These are phyloP conservation scores for Microcaecilia unicolor DNA, from an alignment of 2,797 vertebrate genomes.

Conservation along the genomic window DNA sequence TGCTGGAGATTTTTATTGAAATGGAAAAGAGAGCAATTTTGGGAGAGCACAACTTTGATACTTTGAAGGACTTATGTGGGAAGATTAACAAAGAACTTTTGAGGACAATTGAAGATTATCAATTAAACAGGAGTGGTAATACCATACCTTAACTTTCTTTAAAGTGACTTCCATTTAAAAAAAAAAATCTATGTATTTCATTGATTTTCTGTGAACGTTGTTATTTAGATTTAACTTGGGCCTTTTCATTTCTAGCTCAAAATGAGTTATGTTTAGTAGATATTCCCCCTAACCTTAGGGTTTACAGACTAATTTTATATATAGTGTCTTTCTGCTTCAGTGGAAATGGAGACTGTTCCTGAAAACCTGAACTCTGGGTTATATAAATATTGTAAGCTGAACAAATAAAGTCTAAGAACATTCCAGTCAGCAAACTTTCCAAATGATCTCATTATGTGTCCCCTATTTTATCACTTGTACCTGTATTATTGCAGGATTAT, in stretches of 20 bases:
- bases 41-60: conserved; percentile 21
- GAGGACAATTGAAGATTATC: conserved; percentile 34
- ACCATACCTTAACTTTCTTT: background rate
- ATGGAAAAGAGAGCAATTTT: conserved; percentile 54
- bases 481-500: no score
- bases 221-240: no score
- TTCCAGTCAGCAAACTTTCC: no score
- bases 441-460: no score
- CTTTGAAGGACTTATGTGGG: conserved; percentile 34
- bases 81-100: conserved; percentile 34
- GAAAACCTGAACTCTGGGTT: no score
- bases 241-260: no score
- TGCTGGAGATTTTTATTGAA: conserved; percentile 46
- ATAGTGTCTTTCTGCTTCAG: conserved; percentile 21
- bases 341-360: conserved; percentile 11
- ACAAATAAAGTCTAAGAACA: no score
- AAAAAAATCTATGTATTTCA: background rate
- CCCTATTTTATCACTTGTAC: no score
- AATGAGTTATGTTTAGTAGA: no score
- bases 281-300: no score
- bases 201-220: conserved; percentile 1
- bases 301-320: no score
- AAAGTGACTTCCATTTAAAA: background rate
- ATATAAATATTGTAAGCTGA: no score
- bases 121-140: conserved; percentile 31